Base-by-base conservation (phyloP, 2,888 invertebrate genomes). In the Oxyteleia sp. region DNA sequence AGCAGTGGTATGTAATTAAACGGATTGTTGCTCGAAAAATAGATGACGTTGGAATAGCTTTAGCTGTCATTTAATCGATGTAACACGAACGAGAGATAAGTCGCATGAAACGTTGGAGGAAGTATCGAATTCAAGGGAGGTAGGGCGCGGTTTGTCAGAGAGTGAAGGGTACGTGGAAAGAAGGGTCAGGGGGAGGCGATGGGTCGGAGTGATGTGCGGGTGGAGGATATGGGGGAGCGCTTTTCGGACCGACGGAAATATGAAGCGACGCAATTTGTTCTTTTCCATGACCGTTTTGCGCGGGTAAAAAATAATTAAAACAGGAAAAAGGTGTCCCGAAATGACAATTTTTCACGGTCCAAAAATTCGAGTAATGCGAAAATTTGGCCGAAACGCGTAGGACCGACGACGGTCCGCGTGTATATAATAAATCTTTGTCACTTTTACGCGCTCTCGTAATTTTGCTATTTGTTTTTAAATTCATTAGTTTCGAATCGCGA, bases 391-490 rank as follows among this genome's bases (percentile, higher is more conserved):
- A 15, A 47, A 64, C 18, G 38, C 16, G 5, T 13, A 23, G n/a
- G n/a, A 26, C 26, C 16, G 13, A 26, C 8, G 41, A 13, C 2
- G 41, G 41, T 41, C 15, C n/a, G 8, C n/a, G 13, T 41, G 8
- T 41, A 13, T 41, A 41, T 41, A 35, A 35, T 35, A 35, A 35
- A 41, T 59, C 59, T 23, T 41, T 43, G 59, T 13, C 59, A 15
- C 59, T 59, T 41, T 59, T 59, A 59, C 59, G 41, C 41, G 16
- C 35, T 23, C 16, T 26, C 35, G 45, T 45, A 32, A 63, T 29
- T 64, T 53, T 11, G 18, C 41, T 15, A 55, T 68, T 55, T 53
- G 43, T 43, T 66, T 53, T 66, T 13, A 35, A 43, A 55, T 68
- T 68, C 66, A 41, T 66, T 66, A 49, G 41, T 68, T 53, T 16